Conservation (phyloP, 2,113 vertebrate genomes). For the Protobothrops mucrosquamatus region DNA sequence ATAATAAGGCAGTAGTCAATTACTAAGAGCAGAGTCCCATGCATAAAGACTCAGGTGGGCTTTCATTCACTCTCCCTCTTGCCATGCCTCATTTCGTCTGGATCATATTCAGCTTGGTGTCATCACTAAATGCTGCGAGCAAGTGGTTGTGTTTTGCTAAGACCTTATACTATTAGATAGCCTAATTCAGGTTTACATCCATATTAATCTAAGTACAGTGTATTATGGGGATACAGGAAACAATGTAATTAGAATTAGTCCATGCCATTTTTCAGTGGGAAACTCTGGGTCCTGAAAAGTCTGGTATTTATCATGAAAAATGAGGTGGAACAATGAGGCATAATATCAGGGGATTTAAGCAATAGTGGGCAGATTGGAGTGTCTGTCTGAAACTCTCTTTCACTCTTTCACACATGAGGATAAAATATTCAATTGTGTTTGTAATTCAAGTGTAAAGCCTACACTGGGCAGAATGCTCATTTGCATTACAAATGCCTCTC, state of each 20-base stretch:
- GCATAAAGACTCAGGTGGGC: not conserved
- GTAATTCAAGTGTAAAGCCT: conserved; percentile 1
- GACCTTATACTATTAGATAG: not conserved
- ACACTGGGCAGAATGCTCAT: not conserved
- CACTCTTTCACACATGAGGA: not conserved
- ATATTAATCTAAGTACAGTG: not conserved
- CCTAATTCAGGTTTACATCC: not conserved
- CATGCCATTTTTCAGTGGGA: not conserved
- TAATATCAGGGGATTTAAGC: not conserved
- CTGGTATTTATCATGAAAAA: not conserved
- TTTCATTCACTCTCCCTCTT: not conserved
- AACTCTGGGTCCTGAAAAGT: not conserved
- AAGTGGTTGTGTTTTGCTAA: not conserved
- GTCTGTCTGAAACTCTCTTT: not conserved
- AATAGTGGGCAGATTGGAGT: not conserved
- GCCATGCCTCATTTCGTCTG: not conserved
- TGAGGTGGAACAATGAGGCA: not conserved
- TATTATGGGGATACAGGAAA: not conserved
- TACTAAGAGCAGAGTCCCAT: not conserved
- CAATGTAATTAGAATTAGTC: not conserved
- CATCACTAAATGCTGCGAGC: not conserved
- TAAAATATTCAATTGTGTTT: conserved; percentile 19
- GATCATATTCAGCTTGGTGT: not conserved
- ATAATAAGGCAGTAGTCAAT: not conserved
- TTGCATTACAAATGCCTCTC: conserved; percentile 16